Evolutionary conservation across 2,113 vertebrate genomes (phyloP).

Genomic region (Oreocharis arfaki): DNA sequence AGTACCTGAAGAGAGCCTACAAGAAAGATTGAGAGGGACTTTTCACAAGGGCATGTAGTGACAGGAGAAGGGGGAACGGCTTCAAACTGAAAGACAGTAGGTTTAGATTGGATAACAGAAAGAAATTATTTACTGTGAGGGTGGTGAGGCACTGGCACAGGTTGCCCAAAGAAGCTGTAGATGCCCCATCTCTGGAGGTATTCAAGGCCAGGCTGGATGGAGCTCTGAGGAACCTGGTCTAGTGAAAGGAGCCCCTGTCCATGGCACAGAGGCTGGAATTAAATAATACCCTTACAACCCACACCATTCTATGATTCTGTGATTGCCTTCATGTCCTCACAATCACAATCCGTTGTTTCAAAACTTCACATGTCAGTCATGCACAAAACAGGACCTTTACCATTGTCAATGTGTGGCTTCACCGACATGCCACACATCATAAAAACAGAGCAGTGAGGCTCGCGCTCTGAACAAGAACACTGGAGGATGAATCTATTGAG

Average conservation of each 20-base stretch:
- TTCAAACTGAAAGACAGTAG: neutral
- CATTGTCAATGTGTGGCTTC: neutral
- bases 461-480: neutral
- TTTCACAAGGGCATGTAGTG: neutral
- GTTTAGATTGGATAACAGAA: neutral
- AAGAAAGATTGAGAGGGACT: neutral
- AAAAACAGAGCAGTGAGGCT: neutral
- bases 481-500: neutral
- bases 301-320: neutral
- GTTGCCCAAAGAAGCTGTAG: neutral
- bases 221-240: neutral
- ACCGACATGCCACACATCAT: neutral
- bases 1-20: neutral
- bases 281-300: neutral
- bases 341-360: neutral
- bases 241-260: neutral
- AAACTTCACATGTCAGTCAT: neutral
- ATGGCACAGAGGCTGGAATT: neutral
- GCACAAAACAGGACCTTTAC: neutral
- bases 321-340: neutral
- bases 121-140: neutral
- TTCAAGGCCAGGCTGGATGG: neutral
- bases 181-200: neutral
- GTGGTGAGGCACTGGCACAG: neutral
- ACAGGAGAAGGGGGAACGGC: neutral